Evolutionary conservation across 1,140 invertebrate species (phyloP).

Genomic region (Lordiphosa clarofinis): DNA sequence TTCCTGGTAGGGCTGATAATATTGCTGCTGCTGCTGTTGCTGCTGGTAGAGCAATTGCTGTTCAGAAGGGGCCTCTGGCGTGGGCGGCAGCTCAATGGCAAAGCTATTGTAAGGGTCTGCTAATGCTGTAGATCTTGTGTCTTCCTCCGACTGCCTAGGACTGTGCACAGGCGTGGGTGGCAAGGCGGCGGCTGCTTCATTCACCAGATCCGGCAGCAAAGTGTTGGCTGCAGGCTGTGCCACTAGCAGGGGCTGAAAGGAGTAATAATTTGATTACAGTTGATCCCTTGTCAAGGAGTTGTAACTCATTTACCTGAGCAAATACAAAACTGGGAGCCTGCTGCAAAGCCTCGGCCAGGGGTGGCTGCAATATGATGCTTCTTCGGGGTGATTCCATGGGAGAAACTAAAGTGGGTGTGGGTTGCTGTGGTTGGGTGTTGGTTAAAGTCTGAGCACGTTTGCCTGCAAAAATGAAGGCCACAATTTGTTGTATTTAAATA

Average conservation of each 20-base stretch:
- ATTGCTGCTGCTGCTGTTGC: constrained; percentile 39
- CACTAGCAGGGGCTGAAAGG: constrained; percentile 40
- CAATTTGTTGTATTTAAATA: constrained; percentile 18
- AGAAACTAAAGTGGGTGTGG: constrained; percentile 30
- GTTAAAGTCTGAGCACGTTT: constrained; percentile 65
- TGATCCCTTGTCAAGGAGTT: background rate
- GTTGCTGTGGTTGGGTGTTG: constrained; percentile 27
- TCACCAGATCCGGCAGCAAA: constrained; percentile 53
- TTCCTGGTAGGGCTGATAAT: constrained; percentile 32
- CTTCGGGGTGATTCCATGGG: constrained; percentile 73
- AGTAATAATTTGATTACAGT: background rate
- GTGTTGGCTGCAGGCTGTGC: constrained; percentile 22
- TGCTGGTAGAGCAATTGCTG: constrained; percentile 31
- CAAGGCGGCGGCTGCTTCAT: constrained; percentile 43
- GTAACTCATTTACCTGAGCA: constrained; percentile 36
- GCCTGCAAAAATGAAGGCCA: constrained; percentile 44
- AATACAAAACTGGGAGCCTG: constrained; percentile 64
- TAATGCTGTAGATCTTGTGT: background rate
- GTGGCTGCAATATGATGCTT: constrained; percentile 81
- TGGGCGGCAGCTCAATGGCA: constrained; percentile 50
- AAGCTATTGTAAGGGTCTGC: constrained; percentile 40
- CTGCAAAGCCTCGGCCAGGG: constrained; percentile 71
- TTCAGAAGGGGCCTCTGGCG: constrained; percentile 25
- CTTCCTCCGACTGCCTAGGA: constrained; percentile 4
- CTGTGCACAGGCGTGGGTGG: constrained; percentile 27